These are phyloP conservation scores for Margaritifera margaritifera DNA, from an alignment of 2,888 invertebrate genomes.

Conservation along the genomic window DNA sequence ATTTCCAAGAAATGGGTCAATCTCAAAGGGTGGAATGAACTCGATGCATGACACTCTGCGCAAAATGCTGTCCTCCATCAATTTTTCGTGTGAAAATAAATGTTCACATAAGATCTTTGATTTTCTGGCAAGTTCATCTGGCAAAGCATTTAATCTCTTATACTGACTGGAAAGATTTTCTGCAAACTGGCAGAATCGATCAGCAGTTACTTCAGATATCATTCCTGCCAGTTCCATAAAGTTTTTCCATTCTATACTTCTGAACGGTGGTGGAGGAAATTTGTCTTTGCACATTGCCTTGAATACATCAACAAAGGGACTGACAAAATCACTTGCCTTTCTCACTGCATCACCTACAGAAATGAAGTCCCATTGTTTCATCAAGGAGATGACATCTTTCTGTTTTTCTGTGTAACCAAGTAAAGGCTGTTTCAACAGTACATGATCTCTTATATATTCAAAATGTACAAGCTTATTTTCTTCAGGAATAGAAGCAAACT, in stretches of 20 bases:
- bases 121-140: conserved; percentile 7
- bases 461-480: background rate
- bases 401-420: too few relatives aligned
- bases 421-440: too few relatives aligned
- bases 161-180: too few relatives aligned
- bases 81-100: background rate
- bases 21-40: conserved; percentile 9
- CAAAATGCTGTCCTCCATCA: background rate
- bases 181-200: conserved; percentile 12
- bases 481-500: background rate
- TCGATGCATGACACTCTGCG: conserved; percentile 2
- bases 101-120: conserved; percentile 7
- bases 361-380: too few relatives aligned
- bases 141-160: background rate
- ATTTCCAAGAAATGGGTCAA: background rate
- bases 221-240: conserved; percentile 19
- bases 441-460: background rate
- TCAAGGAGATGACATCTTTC: too few relatives aligned
- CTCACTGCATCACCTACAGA: too few relatives aligned
- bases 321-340: too few relatives aligned
- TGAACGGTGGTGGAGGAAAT: conserved; percentile 14
- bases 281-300: background rate
- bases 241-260: background rate
- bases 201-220: conserved; percentile 4
- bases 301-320: too few relatives aligned